Evolutionary conservation across 2,113 vertebrate species (phyloP).

Genomic region (Physeter macrocephalus): DNA sequence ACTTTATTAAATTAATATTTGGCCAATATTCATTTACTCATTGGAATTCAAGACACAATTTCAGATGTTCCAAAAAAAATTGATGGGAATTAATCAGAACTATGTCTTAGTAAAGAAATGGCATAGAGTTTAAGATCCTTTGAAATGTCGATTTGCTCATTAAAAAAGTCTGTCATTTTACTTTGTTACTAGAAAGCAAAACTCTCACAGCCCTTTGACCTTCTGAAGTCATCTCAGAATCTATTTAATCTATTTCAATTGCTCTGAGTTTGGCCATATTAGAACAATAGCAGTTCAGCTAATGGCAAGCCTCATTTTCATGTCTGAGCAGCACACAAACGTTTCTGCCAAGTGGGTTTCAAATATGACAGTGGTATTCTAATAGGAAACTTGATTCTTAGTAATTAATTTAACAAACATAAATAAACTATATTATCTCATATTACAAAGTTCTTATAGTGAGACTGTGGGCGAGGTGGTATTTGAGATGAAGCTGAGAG

Average conservation of each 20-base stretch:
- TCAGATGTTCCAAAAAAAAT: conserved; percentile 8
- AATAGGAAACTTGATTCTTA: not conserved
- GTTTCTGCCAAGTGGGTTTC: conserved; percentile 18
- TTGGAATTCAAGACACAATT: conserved; percentile 38
- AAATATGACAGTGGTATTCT: not conserved
- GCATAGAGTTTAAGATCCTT: conserved; percentile 14
- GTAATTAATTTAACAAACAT: not conserved
- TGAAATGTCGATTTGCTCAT: conserved; percentile 33
- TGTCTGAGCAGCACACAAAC: conserved; percentile 9
- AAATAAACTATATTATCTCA: not conserved
- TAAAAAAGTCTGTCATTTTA: conserved; percentile 14
- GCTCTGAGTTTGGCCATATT: not conserved
- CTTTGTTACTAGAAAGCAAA: conserved; percentile 21
- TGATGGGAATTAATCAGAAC: conserved; percentile 48
- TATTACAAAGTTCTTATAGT: not conserved
- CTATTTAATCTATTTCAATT: conserved; percentile 25
- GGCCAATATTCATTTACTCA: not conserved
- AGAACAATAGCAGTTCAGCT: not conserved
- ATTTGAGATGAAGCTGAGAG: not conserved
- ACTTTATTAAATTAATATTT: conserved; percentile 1
- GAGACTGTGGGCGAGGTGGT: not conserved
- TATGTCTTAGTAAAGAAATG: conserved; percentile 46
- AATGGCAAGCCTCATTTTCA: not conserved
- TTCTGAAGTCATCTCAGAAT: conserved; percentile 21
- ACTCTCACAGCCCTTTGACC: conserved; percentile 12